Conservation (phyloP, 1,140 invertebrate genomes). For the Helicoverpa armigera region DNA sequence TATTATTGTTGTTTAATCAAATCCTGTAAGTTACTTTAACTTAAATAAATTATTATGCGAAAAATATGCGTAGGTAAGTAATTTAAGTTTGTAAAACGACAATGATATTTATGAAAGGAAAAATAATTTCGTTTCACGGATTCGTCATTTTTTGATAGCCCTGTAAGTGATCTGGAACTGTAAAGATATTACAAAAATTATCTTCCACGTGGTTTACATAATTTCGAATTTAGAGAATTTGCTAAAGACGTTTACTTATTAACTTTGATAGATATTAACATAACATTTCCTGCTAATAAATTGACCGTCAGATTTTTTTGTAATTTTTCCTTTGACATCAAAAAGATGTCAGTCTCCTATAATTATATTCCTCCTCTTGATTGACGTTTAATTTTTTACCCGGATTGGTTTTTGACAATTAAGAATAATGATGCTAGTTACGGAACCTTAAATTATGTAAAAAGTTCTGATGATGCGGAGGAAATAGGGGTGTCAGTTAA, state of each 20-base stretch:
- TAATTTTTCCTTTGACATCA: constrained; percentile 11
- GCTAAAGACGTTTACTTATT: background rate
- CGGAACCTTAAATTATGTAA: constrained; percentile 11
- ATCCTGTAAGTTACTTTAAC: too few relatives aligned
- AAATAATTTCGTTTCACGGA: background rate
- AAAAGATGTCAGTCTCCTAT: constrained; percentile 12
- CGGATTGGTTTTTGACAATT: constrained; percentile 35
- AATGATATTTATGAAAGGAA: too few relatives aligned
- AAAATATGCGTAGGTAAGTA: too few relatives aligned
- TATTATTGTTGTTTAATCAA: too few relatives aligned
- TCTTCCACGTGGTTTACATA: too few relatives aligned
- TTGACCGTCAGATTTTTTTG: background rate
- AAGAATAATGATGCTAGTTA: constrained; percentile 24
- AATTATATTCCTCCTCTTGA: constrained; percentile 26
- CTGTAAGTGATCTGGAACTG: too few relatives aligned
- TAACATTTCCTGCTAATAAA: constrained; percentile 16
- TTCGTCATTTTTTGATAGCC: background rate
- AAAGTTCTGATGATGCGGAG: constrained; percentile 4
- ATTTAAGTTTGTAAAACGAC: too few relatives aligned
- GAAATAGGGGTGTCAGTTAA: background rate
- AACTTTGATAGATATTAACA: background rate
- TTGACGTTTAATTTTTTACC: constrained; percentile 37
- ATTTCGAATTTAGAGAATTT: too few relatives aligned
- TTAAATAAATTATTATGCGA: too few relatives aligned
- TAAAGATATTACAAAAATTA: too few relatives aligned